Percentiles rank a stretch among this genome's conserved stretches.
These are phyloP conservation scores for Ferrisia virgata DNA, from an alignment of 2,888 invertebrate species.

Conservation along the genomic window DNA sequence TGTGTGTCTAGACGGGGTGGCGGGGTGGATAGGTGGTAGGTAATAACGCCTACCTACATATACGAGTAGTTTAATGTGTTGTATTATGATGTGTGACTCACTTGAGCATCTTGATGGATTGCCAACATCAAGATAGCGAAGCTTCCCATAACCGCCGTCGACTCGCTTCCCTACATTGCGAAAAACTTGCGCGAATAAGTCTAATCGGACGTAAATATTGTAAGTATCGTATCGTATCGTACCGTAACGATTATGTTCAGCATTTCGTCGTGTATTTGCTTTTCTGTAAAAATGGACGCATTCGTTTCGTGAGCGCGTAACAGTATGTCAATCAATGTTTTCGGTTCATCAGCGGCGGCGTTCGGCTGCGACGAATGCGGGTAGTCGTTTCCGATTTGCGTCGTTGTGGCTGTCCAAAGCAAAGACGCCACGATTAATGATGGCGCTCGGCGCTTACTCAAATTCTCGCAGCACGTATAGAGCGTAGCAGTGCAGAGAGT, in stretches of 20 bases:
- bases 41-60: background rate
- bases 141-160: constrained; percentile 40
- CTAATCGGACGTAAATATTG: background rate
- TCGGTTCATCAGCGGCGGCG: constrained; percentile 49
- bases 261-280: constrained; percentile 44
- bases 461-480: too few species aligned
- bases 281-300: background rate
- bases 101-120: constrained; percentile 34
- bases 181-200: background rate
- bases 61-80: background rate
- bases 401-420: background rate
- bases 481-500: too few species aligned
- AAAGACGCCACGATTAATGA: background rate
- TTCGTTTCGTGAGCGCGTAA: constrained; percentile 20
- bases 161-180: constrained; percentile 35
- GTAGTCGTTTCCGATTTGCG: background rate
- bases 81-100: background rate
- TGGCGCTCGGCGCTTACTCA: background rate
- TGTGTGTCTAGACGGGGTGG: background rate
- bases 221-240: background rate
- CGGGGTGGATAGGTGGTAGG: background rate
- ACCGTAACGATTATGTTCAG: constrained; percentile 38
- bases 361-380: background rate
- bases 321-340: constrained; percentile 32
- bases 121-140: constrained; percentile 31